These are phyloP conservation scores for Phataginus tricuspis DNA, from an alignment of 2,797 vertebrate species.

Conservation along the genomic window DNA sequence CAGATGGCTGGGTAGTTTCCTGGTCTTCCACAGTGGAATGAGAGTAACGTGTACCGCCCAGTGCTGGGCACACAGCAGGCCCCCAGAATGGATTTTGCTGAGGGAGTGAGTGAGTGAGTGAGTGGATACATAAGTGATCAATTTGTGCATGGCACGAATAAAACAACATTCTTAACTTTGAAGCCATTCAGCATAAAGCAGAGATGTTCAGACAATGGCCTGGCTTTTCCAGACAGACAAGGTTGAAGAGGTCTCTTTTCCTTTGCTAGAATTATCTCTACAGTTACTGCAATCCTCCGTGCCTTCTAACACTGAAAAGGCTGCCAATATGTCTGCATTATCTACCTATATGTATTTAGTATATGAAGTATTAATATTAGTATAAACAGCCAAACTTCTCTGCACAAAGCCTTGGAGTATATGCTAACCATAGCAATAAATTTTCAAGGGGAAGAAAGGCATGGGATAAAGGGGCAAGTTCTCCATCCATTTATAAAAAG, in stretches of 20 bases:
- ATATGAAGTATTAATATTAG: constrained; percentile 16
- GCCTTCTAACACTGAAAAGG: background rate
- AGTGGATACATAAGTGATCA: background rate
- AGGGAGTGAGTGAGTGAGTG: background rate
- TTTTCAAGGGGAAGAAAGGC: background rate
- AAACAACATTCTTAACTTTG: background rate
- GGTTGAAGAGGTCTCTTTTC: background rate
- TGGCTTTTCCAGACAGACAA: background rate
- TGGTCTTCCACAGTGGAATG: background rate
- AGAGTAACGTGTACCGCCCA: background rate
- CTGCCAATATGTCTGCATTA: background rate
- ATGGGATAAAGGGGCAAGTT: background rate
- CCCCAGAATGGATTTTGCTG: background rate
- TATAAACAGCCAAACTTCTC: background rate
- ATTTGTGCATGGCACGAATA: background rate
- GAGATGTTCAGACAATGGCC: background rate
- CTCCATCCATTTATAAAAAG: background rate
- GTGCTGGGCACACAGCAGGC: background rate
- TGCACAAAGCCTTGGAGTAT: background rate
- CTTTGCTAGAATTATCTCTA: background rate
- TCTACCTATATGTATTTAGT: background rate
- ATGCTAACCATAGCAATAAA: background rate
- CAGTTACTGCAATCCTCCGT: background rate
- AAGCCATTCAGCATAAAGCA: background rate
- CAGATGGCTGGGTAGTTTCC: background rate